phyloP scores from a whole-genome alignment of 2,888 invertebrate species.

The Cabera pusaria region DNA sequence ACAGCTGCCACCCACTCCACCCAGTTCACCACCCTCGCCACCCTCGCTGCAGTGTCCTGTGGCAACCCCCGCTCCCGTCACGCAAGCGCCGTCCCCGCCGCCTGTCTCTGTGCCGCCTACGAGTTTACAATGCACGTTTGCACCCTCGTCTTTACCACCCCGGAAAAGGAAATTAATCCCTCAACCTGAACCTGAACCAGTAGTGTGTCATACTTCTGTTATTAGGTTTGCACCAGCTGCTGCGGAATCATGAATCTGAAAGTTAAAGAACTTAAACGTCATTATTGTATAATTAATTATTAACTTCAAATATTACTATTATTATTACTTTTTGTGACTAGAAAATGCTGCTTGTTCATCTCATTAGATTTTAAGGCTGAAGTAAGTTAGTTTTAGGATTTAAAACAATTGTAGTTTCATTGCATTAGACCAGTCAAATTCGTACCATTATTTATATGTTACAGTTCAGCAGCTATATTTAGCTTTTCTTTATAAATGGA shows the following conservation, averaged over 20 bases:
- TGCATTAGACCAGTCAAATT: slow-evolving; percentile 8
- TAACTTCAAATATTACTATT: too few species aligned
- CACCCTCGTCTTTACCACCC: slow-evolving; percentile 86
- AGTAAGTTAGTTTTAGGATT: too few species aligned
- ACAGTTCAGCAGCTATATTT: slow-evolving; percentile 6
- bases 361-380: too few species aligned
- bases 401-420: too few species aligned
- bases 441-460: neutral
- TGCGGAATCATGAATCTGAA: slow-evolving; percentile 27
- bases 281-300: too few species aligned
- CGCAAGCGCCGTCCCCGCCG: slow-evolving; percentile 51
- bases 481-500: too few species aligned
- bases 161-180: slow-evolving; percentile 91
- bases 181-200: slow-evolving; percentile 86
- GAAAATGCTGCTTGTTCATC: too few species aligned
- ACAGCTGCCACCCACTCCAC: slow-evolving; percentile 82
- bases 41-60: slow-evolving; percentile 69
- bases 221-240: slow-evolving; percentile 93
- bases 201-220: slow-evolving; percentile 85
- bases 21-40: slow-evolving; percentile 80
- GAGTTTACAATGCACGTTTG: slow-evolving; percentile 55
- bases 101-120: slow-evolving; percentile 56
- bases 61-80: slow-evolving; percentile 49
- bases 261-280: too few species aligned
- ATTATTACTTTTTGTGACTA: too few species aligned